These are phyloP conservation scores for Pteromalus puparum DNA, from an alignment of 1,140 invertebrate species.

Conservation along the genomic window DNA sequence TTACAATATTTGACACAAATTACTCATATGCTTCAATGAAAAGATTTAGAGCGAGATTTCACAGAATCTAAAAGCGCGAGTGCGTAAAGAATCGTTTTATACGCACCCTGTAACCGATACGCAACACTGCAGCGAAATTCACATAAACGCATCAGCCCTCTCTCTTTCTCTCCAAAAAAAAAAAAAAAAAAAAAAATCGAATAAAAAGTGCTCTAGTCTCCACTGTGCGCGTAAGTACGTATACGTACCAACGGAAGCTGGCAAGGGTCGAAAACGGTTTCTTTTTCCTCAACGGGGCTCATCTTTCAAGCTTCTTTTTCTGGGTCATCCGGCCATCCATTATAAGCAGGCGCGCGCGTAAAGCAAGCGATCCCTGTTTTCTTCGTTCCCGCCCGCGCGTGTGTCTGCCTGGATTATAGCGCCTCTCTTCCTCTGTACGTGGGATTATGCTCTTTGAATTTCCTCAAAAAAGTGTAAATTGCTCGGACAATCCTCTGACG, in stretches of 20 bases:
- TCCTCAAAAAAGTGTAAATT: slow-evolving; percentile 61
- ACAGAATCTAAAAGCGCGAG: slow-evolving; percentile 17
- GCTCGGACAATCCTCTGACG: slow-evolving; percentile 67
- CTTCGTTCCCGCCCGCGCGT: slow-evolving; percentile 36
- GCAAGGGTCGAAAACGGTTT: slow-evolving; percentile 34
- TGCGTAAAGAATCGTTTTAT: slow-evolving; percentile 37
- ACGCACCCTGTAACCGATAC: slow-evolving; percentile 42
- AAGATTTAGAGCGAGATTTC: background rate
- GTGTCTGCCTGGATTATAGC: background rate
- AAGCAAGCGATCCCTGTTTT: slow-evolving; percentile 12
- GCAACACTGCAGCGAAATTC: background rate
- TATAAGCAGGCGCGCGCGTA: slow-evolving; percentile 40
- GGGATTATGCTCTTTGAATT: background rate
- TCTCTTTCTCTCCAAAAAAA: background rate
- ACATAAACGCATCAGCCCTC: slow-evolving; percentile 34
- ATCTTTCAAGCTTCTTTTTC: slow-evolving; percentile 55
- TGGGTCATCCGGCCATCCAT: slow-evolving; percentile 54
- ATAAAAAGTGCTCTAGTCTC: slow-evolving; percentile 39
- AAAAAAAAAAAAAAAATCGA: slow-evolving; percentile 42
- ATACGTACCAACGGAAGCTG: slow-evolving; percentile 20
- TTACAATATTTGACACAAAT: too few species aligned
- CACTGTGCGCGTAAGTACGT: too few species aligned
- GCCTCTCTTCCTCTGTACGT: background rate
- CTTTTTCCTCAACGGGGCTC: slow-evolving; percentile 40
- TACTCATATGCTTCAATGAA: too few species aligned